phyloP scores from a whole-genome alignment of 2,888 invertebrate genomes.

The Ceriagrion tenellum region DNA sequence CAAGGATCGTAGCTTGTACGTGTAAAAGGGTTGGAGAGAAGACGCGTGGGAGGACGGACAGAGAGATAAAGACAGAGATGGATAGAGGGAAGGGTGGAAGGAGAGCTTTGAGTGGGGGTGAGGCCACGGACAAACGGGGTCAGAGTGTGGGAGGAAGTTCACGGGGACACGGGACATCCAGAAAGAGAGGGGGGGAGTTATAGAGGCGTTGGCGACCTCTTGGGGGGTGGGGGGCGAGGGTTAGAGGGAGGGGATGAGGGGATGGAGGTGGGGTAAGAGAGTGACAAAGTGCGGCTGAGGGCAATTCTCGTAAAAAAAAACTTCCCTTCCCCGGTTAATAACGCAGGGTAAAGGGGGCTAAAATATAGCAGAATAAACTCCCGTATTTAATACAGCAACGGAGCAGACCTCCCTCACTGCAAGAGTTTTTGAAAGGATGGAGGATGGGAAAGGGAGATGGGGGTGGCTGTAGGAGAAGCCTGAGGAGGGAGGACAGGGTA shows the following conservation, averaged over 20 bases:
- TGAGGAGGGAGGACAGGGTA: neutral
- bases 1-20: neutral
- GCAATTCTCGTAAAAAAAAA: neutral
- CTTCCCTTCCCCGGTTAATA: conserved; percentile 26
- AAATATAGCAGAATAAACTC: conserved; percentile 36
- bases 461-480: neutral
- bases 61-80: neutral
- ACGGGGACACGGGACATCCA: neutral
- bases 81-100: neutral
- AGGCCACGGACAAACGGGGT: neutral
- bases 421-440: neutral
- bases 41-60: neutral
- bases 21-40: neutral
- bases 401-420: conserved; percentile 11
- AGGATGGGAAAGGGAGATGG: neutral
- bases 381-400: conserved; percentile 32
- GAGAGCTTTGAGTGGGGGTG: no score
- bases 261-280: neutral
- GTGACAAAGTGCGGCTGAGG: conserved; percentile 39
- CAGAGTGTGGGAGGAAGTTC: neutral
- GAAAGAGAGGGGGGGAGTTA: neutral
- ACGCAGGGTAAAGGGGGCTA: conserved; percentile 4
- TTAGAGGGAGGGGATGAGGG: neutral
- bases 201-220: neutral
- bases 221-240: neutral